These are phyloP conservation scores for Charadrius vociferus DNA, from an alignment of 2,113 vertebrate species.

Conservation along the genomic window DNA sequence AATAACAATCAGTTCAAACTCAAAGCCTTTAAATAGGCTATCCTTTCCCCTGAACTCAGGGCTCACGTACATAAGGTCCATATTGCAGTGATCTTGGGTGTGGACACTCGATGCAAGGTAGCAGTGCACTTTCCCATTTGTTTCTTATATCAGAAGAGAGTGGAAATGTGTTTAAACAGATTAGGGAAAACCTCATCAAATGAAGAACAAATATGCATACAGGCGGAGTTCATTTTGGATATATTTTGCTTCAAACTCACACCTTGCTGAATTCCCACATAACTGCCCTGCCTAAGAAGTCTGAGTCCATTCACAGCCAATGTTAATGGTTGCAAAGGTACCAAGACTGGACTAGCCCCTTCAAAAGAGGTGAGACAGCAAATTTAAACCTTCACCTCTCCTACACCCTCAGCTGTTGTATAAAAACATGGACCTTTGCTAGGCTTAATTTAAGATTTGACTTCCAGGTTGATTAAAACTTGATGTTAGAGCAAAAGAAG, in stretches of 20 bases:
- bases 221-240: background rate
- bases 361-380: background rate
- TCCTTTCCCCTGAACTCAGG: background rate
- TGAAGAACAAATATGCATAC: background rate
- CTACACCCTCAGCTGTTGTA: background rate
- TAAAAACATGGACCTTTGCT: background rate
- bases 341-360: background rate
- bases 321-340: background rate
- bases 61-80: background rate
- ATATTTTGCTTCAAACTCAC: background rate
- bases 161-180: background rate
- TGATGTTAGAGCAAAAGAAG: background rate
- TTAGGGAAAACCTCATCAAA: background rate
- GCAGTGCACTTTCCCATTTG: background rate
- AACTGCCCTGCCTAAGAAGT: background rate
- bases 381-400: background rate
- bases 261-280: background rate
- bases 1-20: background rate
- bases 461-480: background rate
- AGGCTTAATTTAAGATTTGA: background rate
- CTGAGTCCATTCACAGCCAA: background rate
- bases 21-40: background rate
- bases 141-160: background rate
- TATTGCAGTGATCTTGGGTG: background rate
- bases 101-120: background rate